A percentile compares a stretch with the other conserved stretches of the same genome.
phyloP scores from a whole-genome alignment of 2,888 invertebrate genomes.

The Saturnia pavonia region DNA sequence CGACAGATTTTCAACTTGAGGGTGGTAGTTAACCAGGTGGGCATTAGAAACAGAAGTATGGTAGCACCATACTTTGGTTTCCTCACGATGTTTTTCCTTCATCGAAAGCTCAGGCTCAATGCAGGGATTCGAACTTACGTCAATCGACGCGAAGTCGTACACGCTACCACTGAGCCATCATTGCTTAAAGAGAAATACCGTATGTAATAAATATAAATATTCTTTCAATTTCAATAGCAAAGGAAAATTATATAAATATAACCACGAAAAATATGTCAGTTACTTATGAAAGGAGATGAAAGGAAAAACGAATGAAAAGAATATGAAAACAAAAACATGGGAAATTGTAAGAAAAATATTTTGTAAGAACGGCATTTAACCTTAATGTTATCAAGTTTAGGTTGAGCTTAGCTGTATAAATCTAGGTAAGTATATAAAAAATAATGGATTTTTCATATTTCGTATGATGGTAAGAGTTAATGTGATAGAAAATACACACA shows the following conservation, averaged over 20 bases:
- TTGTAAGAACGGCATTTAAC: background rate
- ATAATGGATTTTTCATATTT: background rate
- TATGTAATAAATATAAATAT: constrained; percentile 1
- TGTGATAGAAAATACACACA: no score
- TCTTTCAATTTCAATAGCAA: background rate
- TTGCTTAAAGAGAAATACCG: no score
- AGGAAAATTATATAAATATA: constrained; percentile 4
- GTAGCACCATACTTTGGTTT: no score
- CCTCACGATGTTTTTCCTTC: no score
- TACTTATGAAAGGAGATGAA: constrained; percentile 4
- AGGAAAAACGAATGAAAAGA: constrained; percentile 4
- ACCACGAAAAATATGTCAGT: background rate
- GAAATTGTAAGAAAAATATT: constrained; percentile 5
- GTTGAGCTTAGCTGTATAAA: background rate
- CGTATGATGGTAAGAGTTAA: background rate
- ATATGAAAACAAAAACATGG: constrained; percentile 7
- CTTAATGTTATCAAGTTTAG: background rate
- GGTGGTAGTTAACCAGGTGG: no score
- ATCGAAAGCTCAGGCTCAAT: no score
- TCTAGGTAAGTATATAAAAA: background rate
- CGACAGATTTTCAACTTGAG: no score
- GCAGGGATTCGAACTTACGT: no score
- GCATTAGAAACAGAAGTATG: no score
- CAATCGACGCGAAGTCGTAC: no score
- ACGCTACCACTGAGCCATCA: no score